These are phyloP conservation scores for Actinia equina DNA, from an alignment of 64 coral and sea anemone genomes.

Conservation along the genomic window DNA sequence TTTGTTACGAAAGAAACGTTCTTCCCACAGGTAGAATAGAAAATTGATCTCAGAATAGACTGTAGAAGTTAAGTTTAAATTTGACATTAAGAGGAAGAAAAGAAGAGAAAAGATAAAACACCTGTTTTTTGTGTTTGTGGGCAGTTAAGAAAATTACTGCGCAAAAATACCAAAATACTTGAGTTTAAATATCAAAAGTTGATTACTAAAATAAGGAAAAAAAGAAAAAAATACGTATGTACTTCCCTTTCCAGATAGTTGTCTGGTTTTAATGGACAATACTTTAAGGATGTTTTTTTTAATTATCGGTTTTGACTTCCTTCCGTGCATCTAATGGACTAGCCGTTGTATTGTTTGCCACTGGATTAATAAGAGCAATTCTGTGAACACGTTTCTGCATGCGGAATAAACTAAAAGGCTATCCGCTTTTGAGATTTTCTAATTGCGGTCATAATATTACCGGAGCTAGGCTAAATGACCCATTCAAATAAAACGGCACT, in stretches of 20 bases:
- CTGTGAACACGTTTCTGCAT: constrained; percentile 35
- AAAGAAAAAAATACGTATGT: neutral
- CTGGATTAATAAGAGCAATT: constrained; percentile 18
- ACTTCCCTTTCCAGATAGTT: neutral
- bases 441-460: neutral
- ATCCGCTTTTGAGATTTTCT: constrained; percentile 9
- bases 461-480: neutral
- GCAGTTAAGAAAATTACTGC: neutral
- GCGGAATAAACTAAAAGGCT: constrained; percentile 21
- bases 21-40: neutral
- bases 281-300: neutral
- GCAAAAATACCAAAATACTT: no score
- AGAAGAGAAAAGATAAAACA: neutral
- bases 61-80: neutral
- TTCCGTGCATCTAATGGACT: constrained; percentile 2
- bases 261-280: neutral
- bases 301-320: neutral
- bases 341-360: constrained; percentile 26
- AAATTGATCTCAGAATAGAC: neutral
- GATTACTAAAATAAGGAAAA: neutral
- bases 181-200: no score
- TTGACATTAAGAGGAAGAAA: no score
- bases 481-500: neutral
- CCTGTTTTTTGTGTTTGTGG: neutral
- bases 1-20: neutral